phyloP scores from a whole-genome alignment of 2,113 vertebrate genomes.

The Onychostoma macrolepis region DNA sequence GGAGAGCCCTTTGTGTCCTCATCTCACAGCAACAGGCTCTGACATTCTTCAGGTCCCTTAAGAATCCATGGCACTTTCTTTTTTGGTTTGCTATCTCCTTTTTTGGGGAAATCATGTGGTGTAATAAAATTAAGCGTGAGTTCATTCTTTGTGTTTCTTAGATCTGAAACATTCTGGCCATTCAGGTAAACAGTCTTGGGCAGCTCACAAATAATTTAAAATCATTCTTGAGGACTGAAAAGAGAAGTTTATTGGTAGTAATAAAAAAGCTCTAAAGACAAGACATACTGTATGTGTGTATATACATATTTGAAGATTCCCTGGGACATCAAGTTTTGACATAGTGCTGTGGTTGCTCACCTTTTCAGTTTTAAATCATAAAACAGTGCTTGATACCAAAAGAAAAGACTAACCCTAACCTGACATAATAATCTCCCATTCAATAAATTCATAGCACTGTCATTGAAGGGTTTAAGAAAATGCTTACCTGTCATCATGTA shows the following conservation, averaged over 20 bases:
- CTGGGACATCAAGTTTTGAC: neutral
- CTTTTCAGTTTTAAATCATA: neutral
- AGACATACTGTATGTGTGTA: neutral
- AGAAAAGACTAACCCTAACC: neutral
- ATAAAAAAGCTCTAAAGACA: neutral
- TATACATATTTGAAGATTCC: neutral
- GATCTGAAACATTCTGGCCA: conserved; percentile 35
- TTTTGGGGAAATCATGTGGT: conserved; percentile 67
- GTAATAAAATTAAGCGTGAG: conserved; percentile 62
- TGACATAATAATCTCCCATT: neutral
- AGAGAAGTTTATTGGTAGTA: neutral
- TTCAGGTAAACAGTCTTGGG: conserved; percentile 49
- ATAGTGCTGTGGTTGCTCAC: neutral
- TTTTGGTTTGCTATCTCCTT: conserved; percentile 44
- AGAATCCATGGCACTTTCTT: conserved; percentile 50
- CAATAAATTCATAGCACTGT: neutral
- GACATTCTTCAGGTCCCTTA: conserved; percentile 50
- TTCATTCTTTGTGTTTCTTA: conserved; percentile 61
- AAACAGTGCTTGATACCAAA: neutral
- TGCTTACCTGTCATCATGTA: neutral
- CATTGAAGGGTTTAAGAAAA: neutral
- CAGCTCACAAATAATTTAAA: conserved; percentile 6
- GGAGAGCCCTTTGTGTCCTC: conserved; percentile 46
- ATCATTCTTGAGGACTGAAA: neutral
- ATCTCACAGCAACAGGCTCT: conserved; percentile 42